A percentile compares a stretch with the other conserved stretches of the same genome.
phyloP scores from a whole-genome alignment of 2,888 invertebrate genomes.

The Phortica okadai region DNA sequence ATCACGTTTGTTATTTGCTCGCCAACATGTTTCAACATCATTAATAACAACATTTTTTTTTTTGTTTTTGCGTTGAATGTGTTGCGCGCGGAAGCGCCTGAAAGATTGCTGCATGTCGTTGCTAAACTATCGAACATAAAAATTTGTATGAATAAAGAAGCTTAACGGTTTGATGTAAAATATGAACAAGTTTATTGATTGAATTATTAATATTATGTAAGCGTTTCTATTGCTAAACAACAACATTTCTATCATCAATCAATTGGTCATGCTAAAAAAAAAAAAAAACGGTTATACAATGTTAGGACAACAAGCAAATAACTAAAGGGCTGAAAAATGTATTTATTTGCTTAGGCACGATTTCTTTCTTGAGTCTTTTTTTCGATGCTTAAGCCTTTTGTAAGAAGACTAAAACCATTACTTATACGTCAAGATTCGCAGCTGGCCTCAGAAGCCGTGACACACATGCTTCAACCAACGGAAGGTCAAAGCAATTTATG shows the following conservation, averaged over 20 bases:
- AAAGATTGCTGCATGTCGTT: slow-evolving; percentile 18
- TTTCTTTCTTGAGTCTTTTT: background rate
- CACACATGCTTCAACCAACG: background rate
- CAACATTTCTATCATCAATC: slow-evolving; percentile 16
- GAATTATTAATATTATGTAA: slow-evolving; percentile 17
- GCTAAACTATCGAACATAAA: slow-evolving; percentile 4
- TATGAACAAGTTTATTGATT: slow-evolving; percentile 14
- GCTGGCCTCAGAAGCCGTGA: background rate
- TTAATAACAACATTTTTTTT: slow-evolving; percentile 17
- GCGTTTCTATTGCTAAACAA: slow-evolving; percentile 19
- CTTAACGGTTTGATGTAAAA: background rate
- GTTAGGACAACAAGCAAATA: background rate
- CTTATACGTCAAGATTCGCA: background rate
- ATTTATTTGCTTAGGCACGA: slow-evolving; percentile 1
- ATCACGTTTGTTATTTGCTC: slow-evolving; percentile 19
- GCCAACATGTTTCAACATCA: slow-evolving; percentile 17
- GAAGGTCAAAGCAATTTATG: background rate
- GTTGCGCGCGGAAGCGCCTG: background rate
- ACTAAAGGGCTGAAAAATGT: background rate
- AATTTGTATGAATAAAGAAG: background rate
- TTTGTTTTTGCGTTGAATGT: background rate
- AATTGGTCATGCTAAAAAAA: background rate
- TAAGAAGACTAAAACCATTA: background rate
- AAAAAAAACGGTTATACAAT: no score
- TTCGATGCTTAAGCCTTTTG: background rate